These are phyloP conservation scores for Branchinecta lynchi DNA, from an alignment of 1,140 invertebrate species.

Conservation along the genomic window DNA sequence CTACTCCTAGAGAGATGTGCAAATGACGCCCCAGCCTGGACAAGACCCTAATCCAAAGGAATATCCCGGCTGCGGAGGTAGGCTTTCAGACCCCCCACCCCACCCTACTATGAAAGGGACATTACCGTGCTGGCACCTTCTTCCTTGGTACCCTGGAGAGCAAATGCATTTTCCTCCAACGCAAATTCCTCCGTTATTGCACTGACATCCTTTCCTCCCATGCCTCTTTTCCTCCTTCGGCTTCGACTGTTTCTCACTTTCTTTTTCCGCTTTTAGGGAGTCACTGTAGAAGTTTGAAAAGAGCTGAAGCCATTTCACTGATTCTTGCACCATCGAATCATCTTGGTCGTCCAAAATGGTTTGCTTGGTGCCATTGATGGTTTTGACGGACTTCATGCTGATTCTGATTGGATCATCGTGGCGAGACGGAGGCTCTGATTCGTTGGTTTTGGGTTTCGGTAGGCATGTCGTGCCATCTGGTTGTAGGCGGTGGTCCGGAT, in stretches of 20 bases:
- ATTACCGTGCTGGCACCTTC: slow-evolving; percentile 1
- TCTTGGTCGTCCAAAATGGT: neutral
- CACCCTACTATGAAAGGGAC: no score
- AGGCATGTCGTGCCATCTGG: neutral
- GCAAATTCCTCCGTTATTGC: neutral
- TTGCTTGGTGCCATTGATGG: neutral
- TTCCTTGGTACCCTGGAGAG: neutral
- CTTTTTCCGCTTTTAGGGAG: neutral
- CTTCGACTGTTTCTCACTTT: neutral
- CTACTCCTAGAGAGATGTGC: no score
- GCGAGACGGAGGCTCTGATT: neutral
- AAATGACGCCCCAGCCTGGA: no score
- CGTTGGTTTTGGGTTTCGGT: neutral
- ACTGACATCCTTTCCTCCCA: neutral
- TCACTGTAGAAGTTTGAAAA: neutral
- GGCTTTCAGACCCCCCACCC: no score
- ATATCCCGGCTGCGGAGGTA: no score
- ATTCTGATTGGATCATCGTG: neutral
- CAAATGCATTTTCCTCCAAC: neutral
- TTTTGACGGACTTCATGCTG: neutral
- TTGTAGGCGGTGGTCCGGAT: neutral
- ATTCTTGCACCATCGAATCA: neutral
- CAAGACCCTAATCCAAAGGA: no score
- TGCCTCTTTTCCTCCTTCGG: neutral
- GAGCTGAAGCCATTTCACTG: neutral